Percentiles rank a stretch among this genome's conserved stretches.
Evolutionary conservation across 2,797 vertebrate genomes (phyloP).

Genomic region (Amphiprion clarkii): DNA sequence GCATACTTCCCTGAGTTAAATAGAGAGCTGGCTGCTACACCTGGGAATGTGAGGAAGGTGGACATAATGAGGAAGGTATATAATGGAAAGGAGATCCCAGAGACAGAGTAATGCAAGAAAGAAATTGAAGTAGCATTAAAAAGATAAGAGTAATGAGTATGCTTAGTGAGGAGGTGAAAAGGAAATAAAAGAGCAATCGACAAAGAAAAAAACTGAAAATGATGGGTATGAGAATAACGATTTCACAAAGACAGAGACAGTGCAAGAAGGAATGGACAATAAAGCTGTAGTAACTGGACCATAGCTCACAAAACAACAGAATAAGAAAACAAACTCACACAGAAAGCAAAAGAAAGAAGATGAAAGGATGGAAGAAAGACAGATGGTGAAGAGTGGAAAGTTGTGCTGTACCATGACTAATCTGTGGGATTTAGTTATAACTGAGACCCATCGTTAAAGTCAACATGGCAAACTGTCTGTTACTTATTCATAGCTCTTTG

Average conservation of each 20-base stretch:
- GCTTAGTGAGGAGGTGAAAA: neutral
- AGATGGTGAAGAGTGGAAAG: neutral
- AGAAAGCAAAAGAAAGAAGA: slow-evolving; percentile 1
- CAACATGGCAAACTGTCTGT: slow-evolving; percentile 16
- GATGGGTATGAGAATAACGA: slow-evolving; percentile 17
- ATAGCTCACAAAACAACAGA: neutral
- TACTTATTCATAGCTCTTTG: slow-evolving; percentile 1
- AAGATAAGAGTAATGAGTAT: slow-evolving; percentile 1
- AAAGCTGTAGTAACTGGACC: neutral
- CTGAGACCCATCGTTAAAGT: neutral
- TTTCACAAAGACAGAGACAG: slow-evolving; percentile 18
- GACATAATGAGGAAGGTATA: slow-evolving; percentile 6
- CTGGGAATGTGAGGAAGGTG: slow-evolving; percentile 67
- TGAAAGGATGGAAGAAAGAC: slow-evolving; percentile 6
- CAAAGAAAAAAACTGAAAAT: neutral
- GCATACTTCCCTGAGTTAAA: slow-evolving; percentile 93
- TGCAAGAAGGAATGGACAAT: slow-evolving; percentile 12
- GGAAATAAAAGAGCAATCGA: slow-evolving; percentile 5
- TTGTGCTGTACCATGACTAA: slow-evolving; percentile 6
- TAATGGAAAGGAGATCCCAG: slow-evolving; percentile 4
- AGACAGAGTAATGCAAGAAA: slow-evolving; percentile 12
- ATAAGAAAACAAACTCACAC: slow-evolving; percentile 18
- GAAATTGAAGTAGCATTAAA: neutral
- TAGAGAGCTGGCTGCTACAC: slow-evolving; percentile 92
- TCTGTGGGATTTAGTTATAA: neutral